Conservation (phyloP, 1,140 invertebrate genomes). For the Acromyrmex echinatior region DNA sequence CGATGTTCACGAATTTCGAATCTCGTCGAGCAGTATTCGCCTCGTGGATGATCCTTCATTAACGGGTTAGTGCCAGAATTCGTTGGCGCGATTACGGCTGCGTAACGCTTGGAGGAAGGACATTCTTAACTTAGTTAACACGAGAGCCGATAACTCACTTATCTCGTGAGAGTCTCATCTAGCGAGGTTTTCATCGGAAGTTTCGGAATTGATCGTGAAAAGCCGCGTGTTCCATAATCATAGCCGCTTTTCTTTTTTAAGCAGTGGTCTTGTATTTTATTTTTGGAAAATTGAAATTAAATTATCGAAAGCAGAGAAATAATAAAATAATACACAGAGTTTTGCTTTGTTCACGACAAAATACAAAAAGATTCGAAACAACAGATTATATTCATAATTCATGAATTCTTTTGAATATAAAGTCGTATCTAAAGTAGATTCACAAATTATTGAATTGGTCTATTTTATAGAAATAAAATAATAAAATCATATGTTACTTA, state of each 20-base stretch:
- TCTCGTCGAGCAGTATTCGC: conserved; percentile 25
- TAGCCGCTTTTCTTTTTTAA: conserved; percentile 3
- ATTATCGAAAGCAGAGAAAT: conserved; percentile 7
- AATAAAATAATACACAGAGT: conserved; percentile 8
- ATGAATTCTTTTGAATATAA: not conserved
- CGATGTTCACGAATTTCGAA: conserved; percentile 21
- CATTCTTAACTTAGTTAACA: conserved; percentile 57
- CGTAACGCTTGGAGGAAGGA: conserved; percentile 37
- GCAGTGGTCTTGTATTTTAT: not conserved
- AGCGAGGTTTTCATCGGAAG: conserved; percentile 41
- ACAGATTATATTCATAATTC: not conserved
- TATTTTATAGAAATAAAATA: not conserved
- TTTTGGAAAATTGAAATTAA: not conserved
- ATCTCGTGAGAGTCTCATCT: not conserved
- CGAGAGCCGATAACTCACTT: conserved; percentile 42
- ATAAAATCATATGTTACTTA: not conserved
- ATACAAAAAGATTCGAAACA: not conserved
- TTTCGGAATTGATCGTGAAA: conserved; percentile 36
- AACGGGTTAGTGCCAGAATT: conserved; percentile 27
- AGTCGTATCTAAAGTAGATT: not conserved
- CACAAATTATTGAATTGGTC: not conserved
- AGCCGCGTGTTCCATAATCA: not conserved
- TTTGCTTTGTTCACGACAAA: not conserved
- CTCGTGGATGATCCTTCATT: conserved; percentile 43
- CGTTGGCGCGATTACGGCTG: conserved; percentile 21